Base-by-base conservation (phyloP, 2,797 vertebrate genomes). In the Cirrhinus mrigala region DNA sequence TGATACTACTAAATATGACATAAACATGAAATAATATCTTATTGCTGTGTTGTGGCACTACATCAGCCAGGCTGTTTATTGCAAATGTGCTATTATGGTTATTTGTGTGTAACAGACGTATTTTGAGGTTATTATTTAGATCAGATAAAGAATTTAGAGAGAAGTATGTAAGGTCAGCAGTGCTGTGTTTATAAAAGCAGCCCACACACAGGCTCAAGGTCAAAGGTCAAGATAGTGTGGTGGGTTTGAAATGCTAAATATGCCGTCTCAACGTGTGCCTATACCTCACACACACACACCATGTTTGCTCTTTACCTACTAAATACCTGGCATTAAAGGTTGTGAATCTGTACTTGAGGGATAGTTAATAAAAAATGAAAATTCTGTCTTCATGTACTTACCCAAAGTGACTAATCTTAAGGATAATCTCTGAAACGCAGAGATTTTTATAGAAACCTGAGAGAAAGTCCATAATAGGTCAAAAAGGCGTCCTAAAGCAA, bases 181-280 rank as follows among this genome's bases (percentile, higher is more conserved):
- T 20, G n/a, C 70, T 78, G 68, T 79, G 62, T 62, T 79, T 79
- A 86, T 81, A 58, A 79, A 3, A 68, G 66, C 78, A 70, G 66
- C 77, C 84, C 86, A 86, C 86, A 82, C 87, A 84, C 66, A 71
- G 5, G 29, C 54, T 64, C 3, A 46, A 20, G 62, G 62, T 79
- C 66, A 84, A 54, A 46, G 64, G 44, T 83, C 27, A 75, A 44
- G 10, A 64, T 40, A 82, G 52, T 69, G 71, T 60, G 48, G 8
- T 78, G 73, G 27, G 16, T 83, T 50, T 76, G 4, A 85, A 71
- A 78, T 58, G 24, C 20, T 48, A 73, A 78, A 10, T 56, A 82
- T 60, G 80, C 77, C 48, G 5, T 62, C 33, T 56, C 14, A n/a
- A 15, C 9, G 0, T 81, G 18, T 76, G 7, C 68, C 14, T 81